A percentile compares a stretch with the other conserved stretches of the same genome.
Conservation (phyloP, 1,140 invertebrate species). For the Acyrthosiphon pisum region DNA sequence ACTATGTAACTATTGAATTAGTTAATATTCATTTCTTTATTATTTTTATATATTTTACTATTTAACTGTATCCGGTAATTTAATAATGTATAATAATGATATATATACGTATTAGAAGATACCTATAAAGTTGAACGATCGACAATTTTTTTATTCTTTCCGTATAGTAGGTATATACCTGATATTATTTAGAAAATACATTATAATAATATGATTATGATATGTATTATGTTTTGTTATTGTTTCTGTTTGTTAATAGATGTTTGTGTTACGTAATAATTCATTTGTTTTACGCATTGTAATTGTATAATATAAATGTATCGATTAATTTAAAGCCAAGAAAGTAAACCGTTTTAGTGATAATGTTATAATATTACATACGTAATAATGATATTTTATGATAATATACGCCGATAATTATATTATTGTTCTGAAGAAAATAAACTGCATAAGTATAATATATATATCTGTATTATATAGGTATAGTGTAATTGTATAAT, state of each 20-base stretch:
- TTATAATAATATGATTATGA: constrained; percentile 51
- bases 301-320: not conserved
- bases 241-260: constrained; percentile 53
- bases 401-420: not conserved
- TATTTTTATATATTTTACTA: not conserved
- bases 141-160: not conserved
- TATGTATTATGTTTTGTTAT: constrained; percentile 49
- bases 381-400: not conserved
- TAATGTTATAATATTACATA: not conserved
- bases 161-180: not conserved
- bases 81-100: not conserved
- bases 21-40: not conserved
- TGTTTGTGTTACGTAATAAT: constrained; percentile 41
- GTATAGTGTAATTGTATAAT: constrained; percentile 13
- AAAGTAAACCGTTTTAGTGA: not conserved
- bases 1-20: not conserved
- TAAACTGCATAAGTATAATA: not conserved
- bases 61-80: not conserved
- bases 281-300: constrained; percentile 25
- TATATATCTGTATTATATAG: not conserved
- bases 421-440: constrained; percentile 5
- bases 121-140: not conserved
- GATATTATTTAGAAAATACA: constrained; percentile 8
- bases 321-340: not conserved
- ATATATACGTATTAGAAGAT: not conserved